Base-by-base conservation (phyloP, 2,113 vertebrate species). In the Hipposideros armiger region DNA sequence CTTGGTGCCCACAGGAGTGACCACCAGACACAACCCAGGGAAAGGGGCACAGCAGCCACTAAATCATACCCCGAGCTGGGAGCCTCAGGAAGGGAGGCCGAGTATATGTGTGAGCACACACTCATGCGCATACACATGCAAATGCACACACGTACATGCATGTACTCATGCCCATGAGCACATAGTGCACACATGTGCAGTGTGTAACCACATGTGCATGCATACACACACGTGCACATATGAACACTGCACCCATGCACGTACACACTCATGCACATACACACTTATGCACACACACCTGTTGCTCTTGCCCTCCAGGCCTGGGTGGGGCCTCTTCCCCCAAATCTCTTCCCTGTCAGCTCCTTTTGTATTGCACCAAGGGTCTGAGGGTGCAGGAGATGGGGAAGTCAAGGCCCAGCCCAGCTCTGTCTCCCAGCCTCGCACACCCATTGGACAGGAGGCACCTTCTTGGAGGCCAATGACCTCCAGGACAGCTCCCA, bases 101-200 rank as follows among this genome's bases (percentile, higher is more conserved):
- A 62, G 16, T 3, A 7, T 2, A 8, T 4, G 1, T 6, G 7
- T 19, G 66, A 47, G 24, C 10, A 30, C 22, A 15, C 4, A 13
- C 1, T 7, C 10, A 7, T 16, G 3, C 19, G 47, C 42, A 32
- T 30, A 13, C 17, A 26, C 24, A 16, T 64, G 16, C 58, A 26
- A 7, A 60, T 3, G 11, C 73, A 52, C 26, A 17, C 32, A n/a
- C 4, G 6, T 13, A 47, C 2, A 16, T 2, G 28, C 22, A 7
- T 0, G 5, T 3, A 19, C 6, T 52, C 54, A 88, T 40, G 45
- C 40, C 20, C 30, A 11, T 8, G 16, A 16, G 56, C 2, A 11
- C 0, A 2, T 0, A 11, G 8, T 16, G 36, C 36, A 36, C 36
- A 36, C 13, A n/a, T 60, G 17, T 60, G 58, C 58, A 60, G 58